phyloP scores from a whole-genome alignment of 1,140 invertebrate species.

The Mercenaria mercenaria region DNA sequence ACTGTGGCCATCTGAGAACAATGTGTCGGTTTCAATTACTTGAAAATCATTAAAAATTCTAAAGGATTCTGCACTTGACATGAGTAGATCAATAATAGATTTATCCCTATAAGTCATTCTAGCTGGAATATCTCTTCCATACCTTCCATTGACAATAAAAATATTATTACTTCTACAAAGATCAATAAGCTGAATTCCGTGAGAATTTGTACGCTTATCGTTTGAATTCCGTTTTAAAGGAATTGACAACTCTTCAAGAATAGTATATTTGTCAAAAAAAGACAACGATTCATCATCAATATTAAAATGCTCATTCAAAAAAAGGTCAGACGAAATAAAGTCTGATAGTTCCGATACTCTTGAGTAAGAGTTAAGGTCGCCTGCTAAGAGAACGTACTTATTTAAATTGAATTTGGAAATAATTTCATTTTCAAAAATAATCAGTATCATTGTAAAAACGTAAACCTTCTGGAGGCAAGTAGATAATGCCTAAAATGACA shows the following conservation, averaged over 20 bases:
- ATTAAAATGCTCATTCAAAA: not conserved
- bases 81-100: not conserved
- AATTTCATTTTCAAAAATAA: not conserved
- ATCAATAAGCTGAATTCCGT: not conserved
- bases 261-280: not conserved
- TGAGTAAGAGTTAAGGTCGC: not conserved
- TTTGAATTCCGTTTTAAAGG: not conserved
- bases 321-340: not conserved
- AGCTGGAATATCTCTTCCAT: not conserved
- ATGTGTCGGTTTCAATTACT: not conserved
- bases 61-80: not conserved
- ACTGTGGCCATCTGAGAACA: not conserved
- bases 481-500: too few species aligned
- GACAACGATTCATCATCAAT: not conserved
- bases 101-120: not conserved
- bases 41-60: not conserved
- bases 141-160: not conserved
- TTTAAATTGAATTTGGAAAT: not conserved
- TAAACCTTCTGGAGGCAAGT: too few species aligned
- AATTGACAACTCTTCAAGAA: not conserved
- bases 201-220: not conserved
- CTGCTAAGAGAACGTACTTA: not conserved
- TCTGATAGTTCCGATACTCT: not conserved
- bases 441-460: too few species aligned
- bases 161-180: not conserved